Conservation (phyloP, 2,113 vertebrate genomes). For the Corydoras sp. region DNA sequence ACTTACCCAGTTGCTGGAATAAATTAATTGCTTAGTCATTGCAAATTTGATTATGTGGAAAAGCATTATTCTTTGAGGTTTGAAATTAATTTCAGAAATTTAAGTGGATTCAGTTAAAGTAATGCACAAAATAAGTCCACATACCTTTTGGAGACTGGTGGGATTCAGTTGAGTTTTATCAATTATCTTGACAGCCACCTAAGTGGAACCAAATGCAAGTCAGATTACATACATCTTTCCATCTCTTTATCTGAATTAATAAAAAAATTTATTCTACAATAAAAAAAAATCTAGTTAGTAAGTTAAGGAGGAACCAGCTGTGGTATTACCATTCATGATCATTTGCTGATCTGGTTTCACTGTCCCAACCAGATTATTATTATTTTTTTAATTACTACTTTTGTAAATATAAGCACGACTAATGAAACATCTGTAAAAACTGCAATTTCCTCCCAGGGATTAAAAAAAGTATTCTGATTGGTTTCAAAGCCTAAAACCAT, state of each 20-base stretch:
- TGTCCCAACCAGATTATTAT: too few species aligned
- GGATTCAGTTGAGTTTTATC: constrained; percentile 98
- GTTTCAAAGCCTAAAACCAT: too few species aligned
- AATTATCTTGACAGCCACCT: constrained; percentile 97
- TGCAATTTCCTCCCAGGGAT: too few species aligned
- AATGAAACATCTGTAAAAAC: too few species aligned
- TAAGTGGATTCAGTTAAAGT: background rate
- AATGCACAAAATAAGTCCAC: background rate
- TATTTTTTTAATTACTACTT: too few species aligned
- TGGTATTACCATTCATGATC: too few species aligned
- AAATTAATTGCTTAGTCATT: background rate
- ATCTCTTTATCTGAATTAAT: background rate
- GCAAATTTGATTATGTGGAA: background rate
- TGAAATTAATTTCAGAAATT: background rate
- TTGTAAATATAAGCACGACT: too few species aligned
- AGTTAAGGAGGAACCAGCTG: too few species aligned
- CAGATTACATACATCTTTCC: background rate
- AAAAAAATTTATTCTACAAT: too few species aligned
- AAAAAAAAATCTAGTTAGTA: too few species aligned
- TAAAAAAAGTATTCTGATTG: too few species aligned
- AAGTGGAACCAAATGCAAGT: constrained; percentile 46
- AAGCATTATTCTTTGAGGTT: background rate
- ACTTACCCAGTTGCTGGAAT: background rate
- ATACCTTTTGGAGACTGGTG: constrained; percentile 97
- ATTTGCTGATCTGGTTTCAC: too few species aligned